Base-by-base conservation (phyloP, 2,113 vertebrate genomes). In the Hypocryptadius cinnamomeus region DNA sequence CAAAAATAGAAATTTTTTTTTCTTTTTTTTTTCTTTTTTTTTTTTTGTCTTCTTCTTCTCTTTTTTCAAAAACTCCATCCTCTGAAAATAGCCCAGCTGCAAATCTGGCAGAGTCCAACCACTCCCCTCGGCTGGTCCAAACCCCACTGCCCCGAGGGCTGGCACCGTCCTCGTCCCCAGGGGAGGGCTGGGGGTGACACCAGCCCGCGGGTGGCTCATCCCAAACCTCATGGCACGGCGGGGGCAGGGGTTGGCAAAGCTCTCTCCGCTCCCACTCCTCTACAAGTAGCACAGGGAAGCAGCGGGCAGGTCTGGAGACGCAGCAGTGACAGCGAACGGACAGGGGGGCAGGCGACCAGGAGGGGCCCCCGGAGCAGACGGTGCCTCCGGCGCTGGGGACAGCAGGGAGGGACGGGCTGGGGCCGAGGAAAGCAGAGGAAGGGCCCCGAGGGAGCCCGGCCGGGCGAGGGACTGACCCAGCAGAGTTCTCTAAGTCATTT, bases 401-500 rank as follows among this genome's bases (percentile, higher is more conserved):
- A 61, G 60, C 61, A 30, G 68, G 72, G n/a, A 72, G 10, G 79
- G 91, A 79, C 6, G 73, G 93, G 90, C 92, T 84, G 90, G 82
- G 80, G 90, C 5, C n/a, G 74, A 81, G 76, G 51, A 27, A 93
- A 95, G 86, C 85, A 19, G 59, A 84, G 91, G 74, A 80, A 79
- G 33, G 87, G 59, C 63, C 93, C 78, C 33, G 18, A 7, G 27
- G 70, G 68, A 54, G 92, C 95, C 93, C 50, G 10, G 68, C 86
- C 68, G 21, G 94, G 73, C 24, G 30, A 79, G 78, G 91, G 91
- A 88, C 88, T 63, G 89, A 93, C 80, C 89, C 93, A 35, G 83
- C 82, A 27, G 23, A 96, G 95, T 66, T 66, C 82, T 85, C 66
- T 99, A 99, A 97, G 99, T 99, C 98, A 99, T 98, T 97, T 99